These are phyloP conservation scores for Lepidotrigona ventralis DNA, from an alignment of 1,140 invertebrate genomes.

Conservation along the genomic window DNA sequence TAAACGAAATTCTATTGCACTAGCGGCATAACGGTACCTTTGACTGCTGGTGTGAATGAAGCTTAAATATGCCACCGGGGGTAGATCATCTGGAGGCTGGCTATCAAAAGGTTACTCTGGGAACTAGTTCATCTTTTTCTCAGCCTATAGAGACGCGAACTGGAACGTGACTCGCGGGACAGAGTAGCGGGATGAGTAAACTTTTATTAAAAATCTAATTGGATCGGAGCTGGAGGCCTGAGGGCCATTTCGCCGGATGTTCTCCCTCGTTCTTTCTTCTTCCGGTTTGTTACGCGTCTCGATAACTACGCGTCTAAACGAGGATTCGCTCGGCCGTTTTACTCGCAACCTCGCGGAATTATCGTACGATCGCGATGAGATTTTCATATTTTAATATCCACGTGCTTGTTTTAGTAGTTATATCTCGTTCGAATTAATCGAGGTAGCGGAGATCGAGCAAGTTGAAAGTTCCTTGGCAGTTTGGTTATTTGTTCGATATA, in stretches of 20 bases:
- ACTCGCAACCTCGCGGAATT: neutral
- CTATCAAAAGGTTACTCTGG: slow-evolving; percentile 57
- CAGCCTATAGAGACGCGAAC: slow-evolving; percentile 52
- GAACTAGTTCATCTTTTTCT: slow-evolving; percentile 64
- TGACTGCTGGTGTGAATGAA: neutral
- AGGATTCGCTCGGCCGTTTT: neutral
- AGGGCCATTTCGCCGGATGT: slow-evolving; percentile 46
- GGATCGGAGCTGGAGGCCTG: slow-evolving; percentile 63
- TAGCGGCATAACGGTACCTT: too few species aligned
- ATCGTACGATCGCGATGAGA: neutral
- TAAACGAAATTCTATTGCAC: too few species aligned
- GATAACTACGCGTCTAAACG: slow-evolving; percentile 3
- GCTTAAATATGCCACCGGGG: slow-evolving; percentile 30
- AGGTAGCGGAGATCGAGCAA: neutral
- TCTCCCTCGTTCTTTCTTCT: slow-evolving; percentile 23
- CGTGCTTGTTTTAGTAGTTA: neutral
- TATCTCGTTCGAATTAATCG: neutral
- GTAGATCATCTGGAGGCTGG: slow-evolving; percentile 31
- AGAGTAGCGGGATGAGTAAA: slow-evolving; percentile 62
- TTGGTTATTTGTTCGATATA: too few species aligned
- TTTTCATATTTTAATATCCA: neutral
- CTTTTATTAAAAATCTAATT: slow-evolving; percentile 74
- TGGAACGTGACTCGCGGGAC: slow-evolving; percentile 58
- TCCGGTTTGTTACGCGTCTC: neutral
- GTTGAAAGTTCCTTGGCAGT: neutral